Percentiles rank a stretch among this genome's conserved stretches.
Evolutionary conservation across 2,113 vertebrate genomes (phyloP).

Genomic region (Leiothrix lutea): DNA sequence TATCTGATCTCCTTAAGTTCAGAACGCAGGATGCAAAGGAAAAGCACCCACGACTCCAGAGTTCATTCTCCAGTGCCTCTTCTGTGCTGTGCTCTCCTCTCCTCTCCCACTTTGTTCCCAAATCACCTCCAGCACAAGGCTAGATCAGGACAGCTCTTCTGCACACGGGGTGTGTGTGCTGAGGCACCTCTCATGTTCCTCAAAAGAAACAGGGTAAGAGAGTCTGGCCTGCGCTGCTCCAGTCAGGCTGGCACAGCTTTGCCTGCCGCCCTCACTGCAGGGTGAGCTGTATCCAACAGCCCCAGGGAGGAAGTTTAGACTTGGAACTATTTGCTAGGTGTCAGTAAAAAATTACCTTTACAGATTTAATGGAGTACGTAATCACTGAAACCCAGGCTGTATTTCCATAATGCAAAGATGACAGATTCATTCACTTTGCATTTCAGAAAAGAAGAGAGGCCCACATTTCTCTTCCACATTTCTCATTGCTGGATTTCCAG

Average conservation of each 20-base stretch:
- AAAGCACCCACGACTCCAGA: not conserved
- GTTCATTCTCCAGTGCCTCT: not conserved
- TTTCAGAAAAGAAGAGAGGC: not conserved
- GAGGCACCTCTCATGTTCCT: not conserved
- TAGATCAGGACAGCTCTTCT: not conserved
- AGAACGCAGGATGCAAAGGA: not conserved
- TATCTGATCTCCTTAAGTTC: not conserved
- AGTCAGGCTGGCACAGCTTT: not conserved
- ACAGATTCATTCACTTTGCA: not conserved
- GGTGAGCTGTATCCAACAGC: not conserved
- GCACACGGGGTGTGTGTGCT: not conserved
- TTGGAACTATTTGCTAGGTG: not conserved
- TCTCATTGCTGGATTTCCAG: not conserved
- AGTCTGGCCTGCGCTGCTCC: not conserved
- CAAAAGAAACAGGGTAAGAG: rapidly evolving
- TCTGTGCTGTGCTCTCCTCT: not conserved
- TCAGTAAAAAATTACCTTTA: not conserved
- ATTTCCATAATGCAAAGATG: not conserved
- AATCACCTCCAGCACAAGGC: rapidly evolving
- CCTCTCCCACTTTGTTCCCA: not conserved
- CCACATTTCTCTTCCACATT: not conserved
- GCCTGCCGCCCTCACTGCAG: not conserved
- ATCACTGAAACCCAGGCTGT: not conserved
- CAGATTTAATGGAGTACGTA: not conserved
- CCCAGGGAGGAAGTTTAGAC: rapidly evolving